Evolutionary conservation across 2,113 vertebrate species (phyloP).

Genomic region (Pachyramphus minor): DNA sequence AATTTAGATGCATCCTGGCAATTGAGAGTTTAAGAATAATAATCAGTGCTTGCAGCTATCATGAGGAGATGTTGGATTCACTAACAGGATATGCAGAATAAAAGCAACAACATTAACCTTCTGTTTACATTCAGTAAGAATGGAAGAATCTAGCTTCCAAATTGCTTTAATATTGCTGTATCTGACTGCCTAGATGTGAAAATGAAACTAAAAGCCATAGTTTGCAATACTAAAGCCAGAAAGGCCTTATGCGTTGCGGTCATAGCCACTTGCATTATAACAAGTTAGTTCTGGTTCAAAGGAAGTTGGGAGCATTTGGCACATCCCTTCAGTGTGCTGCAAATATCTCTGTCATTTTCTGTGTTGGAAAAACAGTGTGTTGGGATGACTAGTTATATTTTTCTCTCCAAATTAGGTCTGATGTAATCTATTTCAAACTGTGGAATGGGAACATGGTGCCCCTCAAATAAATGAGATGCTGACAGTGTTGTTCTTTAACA

Average conservation of each 20-base stretch:
- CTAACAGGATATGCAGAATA: not conserved
- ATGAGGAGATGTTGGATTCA: not conserved
- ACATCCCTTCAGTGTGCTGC: not conserved
- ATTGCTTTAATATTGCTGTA: not conserved
- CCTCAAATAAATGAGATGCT: not conserved
- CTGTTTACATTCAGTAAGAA: not conserved
- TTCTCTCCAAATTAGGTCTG: not conserved
- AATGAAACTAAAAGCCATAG: not conserved
- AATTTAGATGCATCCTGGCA: not conserved
- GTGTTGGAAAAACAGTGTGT: not conserved
- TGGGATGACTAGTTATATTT: not conserved
- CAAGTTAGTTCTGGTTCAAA: not conserved
- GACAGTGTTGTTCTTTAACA: not conserved
- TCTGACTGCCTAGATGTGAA: not conserved
- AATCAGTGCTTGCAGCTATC: not conserved
- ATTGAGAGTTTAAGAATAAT: not conserved
- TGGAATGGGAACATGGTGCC: not conserved
- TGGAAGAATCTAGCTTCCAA: not conserved
- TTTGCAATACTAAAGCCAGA: not conserved
- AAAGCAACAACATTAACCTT: not conserved
- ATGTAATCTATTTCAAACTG: not conserved
- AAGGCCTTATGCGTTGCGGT: not conserved
- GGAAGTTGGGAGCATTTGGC: not conserved
- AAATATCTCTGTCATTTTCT: not conserved
- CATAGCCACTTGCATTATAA: not conserved